These are phyloP conservation scores for Hippasteria phrygiana DNA, from an alignment of 53 echinoderm and acorn worm species.

Conservation along the genomic window DNA sequence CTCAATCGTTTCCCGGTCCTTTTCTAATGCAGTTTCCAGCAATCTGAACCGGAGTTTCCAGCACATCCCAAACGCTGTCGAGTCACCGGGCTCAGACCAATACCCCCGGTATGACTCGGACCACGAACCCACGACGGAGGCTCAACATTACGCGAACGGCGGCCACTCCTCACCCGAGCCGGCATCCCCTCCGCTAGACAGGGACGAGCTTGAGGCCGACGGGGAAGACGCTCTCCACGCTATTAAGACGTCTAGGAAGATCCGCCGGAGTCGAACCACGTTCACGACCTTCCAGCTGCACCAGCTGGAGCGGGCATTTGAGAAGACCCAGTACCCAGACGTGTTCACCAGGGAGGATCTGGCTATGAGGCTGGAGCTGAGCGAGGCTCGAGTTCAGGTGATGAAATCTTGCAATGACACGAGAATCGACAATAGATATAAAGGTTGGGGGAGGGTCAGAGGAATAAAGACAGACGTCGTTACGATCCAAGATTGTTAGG, in stretches of 20 bases:
- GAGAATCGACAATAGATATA: too few species aligned
- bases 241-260: slow-evolving; percentile 61
- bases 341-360: slow-evolving; percentile 95
- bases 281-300: slow-evolving; percentile 98
- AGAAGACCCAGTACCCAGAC: slow-evolving; percentile 99
- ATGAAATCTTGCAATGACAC: too few species aligned
- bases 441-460: too few species aligned
- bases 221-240: slow-evolving; percentile 35
- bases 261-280: slow-evolving; percentile 90
- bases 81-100: slow-evolving; percentile 15
- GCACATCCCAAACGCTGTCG: not conserved
- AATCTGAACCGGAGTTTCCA: not conserved
- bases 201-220: slow-evolving; percentile 53
- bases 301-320: slow-evolving; percentile 90
- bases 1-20: too few species aligned
- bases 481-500: too few species aligned
- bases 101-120: slow-evolving; percentile 15
- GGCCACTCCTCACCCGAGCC: slow-evolving; percentile 14
- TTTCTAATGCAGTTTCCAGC: slow-evolving; percentile 6
- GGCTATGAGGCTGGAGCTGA: slow-evolving; percentile 86
- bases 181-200: slow-evolving; percentile 9
- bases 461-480: too few species aligned
- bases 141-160: not conserved
- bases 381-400: slow-evolving; percentile 98
- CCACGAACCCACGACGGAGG: not conserved